Evolutionary conservation across 2,797 vertebrate genomes (phyloP).

Genomic region (Setipinna tenuifilis): DNA sequence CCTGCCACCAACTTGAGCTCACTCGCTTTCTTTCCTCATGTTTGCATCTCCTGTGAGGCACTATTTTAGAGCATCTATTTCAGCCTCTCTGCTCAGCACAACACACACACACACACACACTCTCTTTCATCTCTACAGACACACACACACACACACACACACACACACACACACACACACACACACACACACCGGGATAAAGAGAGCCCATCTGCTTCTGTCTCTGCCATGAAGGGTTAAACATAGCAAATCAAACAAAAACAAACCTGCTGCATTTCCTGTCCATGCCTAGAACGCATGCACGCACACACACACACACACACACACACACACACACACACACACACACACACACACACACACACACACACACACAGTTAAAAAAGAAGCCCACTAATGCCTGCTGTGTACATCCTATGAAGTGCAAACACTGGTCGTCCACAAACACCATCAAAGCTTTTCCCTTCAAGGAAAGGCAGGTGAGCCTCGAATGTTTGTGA

Average conservation of each 20-base stretch:
- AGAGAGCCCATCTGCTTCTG: not conserved
- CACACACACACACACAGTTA: not conserved
- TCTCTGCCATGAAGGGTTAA: not conserved
- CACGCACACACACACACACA: not conserved
- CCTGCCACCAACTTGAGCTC: too few relatives aligned
- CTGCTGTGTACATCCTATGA: not conserved
- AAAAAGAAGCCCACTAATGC: not conserved
- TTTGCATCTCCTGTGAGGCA: too few relatives aligned
- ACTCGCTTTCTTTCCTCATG: too few relatives aligned
- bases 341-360: not conserved
- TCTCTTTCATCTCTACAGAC: not conserved
- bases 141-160: not conserved
- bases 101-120: not conserved
- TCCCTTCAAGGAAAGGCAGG: not conserved
- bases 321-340: too few relatives aligned
- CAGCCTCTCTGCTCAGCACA: not conserved
- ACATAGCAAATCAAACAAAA: slow-evolving; percentile 12
- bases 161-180: slow-evolving; percentile 28
- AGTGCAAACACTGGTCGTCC: not conserved
- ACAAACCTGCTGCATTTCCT: not conserved
- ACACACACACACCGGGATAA: not conserved
- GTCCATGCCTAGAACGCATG: not conserved
- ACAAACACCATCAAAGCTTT: not conserved
- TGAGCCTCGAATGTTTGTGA: not conserved
- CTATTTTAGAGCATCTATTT: too few relatives aligned